These are phyloP conservation scores for Harpalus rubripes DNA, from an alignment of 2,888 invertebrate genomes.

Conservation along the genomic window DNA sequence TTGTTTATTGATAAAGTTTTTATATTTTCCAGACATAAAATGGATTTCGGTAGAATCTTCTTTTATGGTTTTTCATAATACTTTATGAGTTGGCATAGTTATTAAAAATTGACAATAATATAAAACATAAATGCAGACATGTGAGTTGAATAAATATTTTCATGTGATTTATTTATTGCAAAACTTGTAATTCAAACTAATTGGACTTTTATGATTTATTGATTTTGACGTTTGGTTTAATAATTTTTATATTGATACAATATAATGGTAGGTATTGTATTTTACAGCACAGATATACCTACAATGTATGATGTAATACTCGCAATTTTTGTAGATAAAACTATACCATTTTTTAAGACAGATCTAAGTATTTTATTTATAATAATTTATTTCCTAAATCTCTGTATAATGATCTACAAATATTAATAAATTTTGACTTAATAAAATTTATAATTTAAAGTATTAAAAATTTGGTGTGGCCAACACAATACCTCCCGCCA, in stretches of 20 bases:
- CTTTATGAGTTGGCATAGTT: slow-evolving; percentile 19
- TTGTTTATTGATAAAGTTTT: slow-evolving; percentile 54
- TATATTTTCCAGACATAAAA: slow-evolving; percentile 18
- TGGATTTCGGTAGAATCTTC: slow-evolving; percentile 31
- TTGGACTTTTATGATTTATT: background rate
- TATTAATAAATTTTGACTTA: too few species aligned
- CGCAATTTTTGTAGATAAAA: too few species aligned
- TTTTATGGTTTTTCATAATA: slow-evolving; percentile 21
- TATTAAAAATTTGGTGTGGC: too few species aligned
- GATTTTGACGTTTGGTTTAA: background rate
- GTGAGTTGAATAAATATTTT: background rate
- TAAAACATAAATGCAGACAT: background rate
- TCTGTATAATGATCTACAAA: too few species aligned
- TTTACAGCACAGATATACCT: too few species aligned
- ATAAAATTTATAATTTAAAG: too few species aligned
- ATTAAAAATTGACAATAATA: slow-evolving; percentile 11
- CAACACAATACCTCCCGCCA: too few species aligned
- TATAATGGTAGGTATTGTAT: too few species aligned
- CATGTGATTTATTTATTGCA: background rate
- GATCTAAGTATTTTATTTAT: too few species aligned
- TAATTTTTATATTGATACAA: background rate
- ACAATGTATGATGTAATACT: too few species aligned
- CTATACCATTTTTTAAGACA: too few species aligned
- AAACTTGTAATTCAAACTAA: background rate
- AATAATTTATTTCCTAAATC: too few species aligned